A percentile compares a stretch with the other conserved stretches of the same genome.
Evolutionary conservation across 2,888 invertebrate genomes (phyloP).

Genomic region (Lepidocyrtoides sp.): DNA sequence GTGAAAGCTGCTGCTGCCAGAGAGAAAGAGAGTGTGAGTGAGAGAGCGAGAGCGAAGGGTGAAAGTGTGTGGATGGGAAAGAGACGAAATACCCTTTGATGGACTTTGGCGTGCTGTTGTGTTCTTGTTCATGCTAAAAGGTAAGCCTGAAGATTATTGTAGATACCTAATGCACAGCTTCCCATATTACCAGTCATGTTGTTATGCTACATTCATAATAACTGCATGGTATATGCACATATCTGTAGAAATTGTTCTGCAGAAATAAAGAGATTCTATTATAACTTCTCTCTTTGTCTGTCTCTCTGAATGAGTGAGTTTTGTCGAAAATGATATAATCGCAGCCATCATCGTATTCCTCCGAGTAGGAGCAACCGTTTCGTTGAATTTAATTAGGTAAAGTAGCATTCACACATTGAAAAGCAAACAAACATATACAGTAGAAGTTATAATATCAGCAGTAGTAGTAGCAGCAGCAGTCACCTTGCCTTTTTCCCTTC

Average conservation of each 20-base stretch:
- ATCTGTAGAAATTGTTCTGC: not conserved
- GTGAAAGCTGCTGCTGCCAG: constrained; percentile 54
- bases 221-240: not conserved
- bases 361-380: no score
- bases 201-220: not conserved
- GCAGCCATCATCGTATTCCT: not conserved
- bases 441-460: not conserved
- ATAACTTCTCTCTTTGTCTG: not conserved
- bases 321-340: constrained; percentile 16
- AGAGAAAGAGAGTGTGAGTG: constrained; percentile 46
- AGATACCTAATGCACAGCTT: not conserved
- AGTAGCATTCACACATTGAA: constrained; percentile 51
- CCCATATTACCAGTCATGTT: not conserved
- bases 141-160: constrained; percentile 56
- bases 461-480: constrained; percentile 27
- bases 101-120: constrained; percentile 65
- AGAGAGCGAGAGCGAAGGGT: constrained; percentile 34
- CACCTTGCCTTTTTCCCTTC: constrained; percentile 30
- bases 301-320: not conserved
- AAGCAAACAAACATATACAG: constrained; percentile 38
- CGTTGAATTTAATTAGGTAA: constrained; percentile 67
- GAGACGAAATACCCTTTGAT: constrained; percentile 41
- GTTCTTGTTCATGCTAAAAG: constrained; percentile 62
- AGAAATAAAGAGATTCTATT: not conserved
- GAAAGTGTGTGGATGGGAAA: constrained; percentile 24